These are phyloP conservation scores for Coelogynopora nodosa DNA, from an alignment of 2,888 invertebrate species.

Conservation along the genomic window DNA sequence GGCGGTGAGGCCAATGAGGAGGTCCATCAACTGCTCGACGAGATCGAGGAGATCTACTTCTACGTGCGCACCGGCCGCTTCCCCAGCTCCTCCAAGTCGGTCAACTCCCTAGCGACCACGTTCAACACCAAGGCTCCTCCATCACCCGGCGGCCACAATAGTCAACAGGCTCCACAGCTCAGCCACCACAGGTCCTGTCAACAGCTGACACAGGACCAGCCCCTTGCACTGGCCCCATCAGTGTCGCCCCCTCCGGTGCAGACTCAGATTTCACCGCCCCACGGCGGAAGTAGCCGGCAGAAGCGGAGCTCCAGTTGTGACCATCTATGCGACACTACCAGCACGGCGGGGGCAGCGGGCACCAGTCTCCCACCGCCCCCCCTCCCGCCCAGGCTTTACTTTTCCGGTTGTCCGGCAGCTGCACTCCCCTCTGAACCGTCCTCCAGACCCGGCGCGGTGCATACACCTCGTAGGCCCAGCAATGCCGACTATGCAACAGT, in stretches of 20 bases:
- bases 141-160: not conserved
- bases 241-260: not conserved
- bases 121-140: not conserved
- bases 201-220: not conserved
- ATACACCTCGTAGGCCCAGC: not conserved
- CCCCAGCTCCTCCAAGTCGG: slow-evolving; percentile 40
- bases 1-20: slow-evolving; percentile 24
- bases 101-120: slow-evolving; percentile 2
- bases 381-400: not conserved
- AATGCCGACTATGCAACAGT: not conserved
- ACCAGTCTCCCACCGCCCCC: not conserved
- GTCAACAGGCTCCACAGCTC: too few relatives aligned
- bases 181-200: not conserved
- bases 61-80: slow-evolving; percentile 47
- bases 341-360: not conserved
- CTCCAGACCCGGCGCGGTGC: not conserved
- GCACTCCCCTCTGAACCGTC: not conserved
- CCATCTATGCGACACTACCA: not conserved
- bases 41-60: slow-evolving; percentile 46
- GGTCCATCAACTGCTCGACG: slow-evolving; percentile 43
- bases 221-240: not conserved
- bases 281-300: not conserved
- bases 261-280: not conserved
- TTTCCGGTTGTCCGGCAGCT: not conserved
- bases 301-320: slow-evolving; percentile 2